Conservation (phyloP, 2,113 vertebrate species). For the Cyprinus carpio region DNA sequence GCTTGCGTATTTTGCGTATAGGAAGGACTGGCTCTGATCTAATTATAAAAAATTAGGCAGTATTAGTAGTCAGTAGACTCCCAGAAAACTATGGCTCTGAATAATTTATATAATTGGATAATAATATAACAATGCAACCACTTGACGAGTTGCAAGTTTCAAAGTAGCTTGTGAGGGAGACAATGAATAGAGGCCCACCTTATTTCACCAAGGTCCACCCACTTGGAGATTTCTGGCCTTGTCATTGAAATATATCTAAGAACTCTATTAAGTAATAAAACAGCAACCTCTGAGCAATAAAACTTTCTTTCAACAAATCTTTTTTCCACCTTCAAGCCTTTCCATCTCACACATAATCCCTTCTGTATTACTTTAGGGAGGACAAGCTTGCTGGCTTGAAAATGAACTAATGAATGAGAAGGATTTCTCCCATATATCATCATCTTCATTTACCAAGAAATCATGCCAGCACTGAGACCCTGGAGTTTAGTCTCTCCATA, state of each 20-base stretch:
- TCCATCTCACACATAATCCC: conserved; percentile 3
- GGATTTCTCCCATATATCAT: conserved; percentile 28
- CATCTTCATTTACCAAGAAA: conserved; percentile 26
- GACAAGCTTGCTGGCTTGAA: neutral
- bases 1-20: no score
- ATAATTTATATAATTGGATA: no score
- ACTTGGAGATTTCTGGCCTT: neutral
- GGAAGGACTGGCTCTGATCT: no score
- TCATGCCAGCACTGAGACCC: neutral
- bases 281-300: neutral
- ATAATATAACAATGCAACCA: neutral
- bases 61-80: no score
- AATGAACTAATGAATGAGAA: neutral
- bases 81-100: no score
- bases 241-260: neutral
- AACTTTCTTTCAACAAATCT: neutral
- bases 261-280: neutral
- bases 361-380: conserved; percentile 8
- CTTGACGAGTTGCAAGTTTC: neutral
- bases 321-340: neutral
- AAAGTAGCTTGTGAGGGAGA: neutral
- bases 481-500: neutral
- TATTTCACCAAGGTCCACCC: neutral
- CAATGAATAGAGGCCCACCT: neutral
- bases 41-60: no score